phyloP scores from a whole-genome alignment of 2,113 vertebrate species.

The Salvator merianae region DNA sequence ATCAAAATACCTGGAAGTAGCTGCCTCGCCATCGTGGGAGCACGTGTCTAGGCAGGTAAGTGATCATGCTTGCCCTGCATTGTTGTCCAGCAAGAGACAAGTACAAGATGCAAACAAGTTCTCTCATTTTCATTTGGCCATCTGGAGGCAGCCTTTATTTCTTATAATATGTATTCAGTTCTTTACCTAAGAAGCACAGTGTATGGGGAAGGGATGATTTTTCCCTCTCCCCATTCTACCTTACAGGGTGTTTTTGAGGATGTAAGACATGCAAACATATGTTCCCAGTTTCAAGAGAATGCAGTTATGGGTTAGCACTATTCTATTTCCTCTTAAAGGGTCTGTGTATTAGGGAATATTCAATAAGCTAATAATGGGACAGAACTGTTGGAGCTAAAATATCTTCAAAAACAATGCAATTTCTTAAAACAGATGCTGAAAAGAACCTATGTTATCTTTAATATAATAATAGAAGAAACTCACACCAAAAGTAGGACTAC shows the following conservation, averaged over 20 bases:
- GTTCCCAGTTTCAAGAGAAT: background rate
- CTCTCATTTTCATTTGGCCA: too few relatives aligned
- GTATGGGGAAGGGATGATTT: background rate
- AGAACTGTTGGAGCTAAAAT: background rate
- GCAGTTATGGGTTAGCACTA: background rate
- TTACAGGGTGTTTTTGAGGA: background rate
- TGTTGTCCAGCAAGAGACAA: too few relatives aligned
- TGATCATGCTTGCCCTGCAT: too few relatives aligned
- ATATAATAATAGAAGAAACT: conserved; percentile 19
- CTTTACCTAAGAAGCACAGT: background rate
- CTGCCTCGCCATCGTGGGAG: too few relatives aligned
- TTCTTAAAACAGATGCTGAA: background rate
- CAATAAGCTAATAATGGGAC: too few relatives aligned
- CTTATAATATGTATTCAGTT: background rate
- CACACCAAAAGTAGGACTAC: too few relatives aligned
- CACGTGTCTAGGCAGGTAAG: too few relatives aligned
- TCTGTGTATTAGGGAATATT: background rate
- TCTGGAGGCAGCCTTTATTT: too few relatives aligned
- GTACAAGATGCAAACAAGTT: too few relatives aligned
- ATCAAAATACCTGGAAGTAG: too few relatives aligned
- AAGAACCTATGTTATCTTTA: background rate
- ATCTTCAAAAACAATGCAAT: too few relatives aligned
- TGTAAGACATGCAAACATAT: background rate
- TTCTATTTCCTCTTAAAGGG: background rate
- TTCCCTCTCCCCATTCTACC: background rate